Percentiles rank a stretch among this genome's conserved stretches.
Evolutionary conservation across 2,113 vertebrate species (phyloP).

Genomic region (Proterorhinus semilunaris): DNA sequence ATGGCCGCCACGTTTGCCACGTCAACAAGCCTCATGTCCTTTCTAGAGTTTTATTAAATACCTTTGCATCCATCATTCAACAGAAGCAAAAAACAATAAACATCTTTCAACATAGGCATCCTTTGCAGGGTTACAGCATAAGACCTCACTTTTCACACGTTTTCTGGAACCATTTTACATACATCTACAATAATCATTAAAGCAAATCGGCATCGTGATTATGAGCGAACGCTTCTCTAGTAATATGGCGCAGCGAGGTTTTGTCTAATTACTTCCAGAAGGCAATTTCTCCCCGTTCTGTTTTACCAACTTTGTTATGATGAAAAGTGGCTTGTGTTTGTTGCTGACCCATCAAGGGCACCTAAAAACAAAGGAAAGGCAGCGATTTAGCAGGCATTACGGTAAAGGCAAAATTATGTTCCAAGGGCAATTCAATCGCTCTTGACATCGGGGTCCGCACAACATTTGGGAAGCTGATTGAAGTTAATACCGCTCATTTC

Average conservation of each 20-base stretch:
- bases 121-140: no score
- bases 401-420: slow-evolving; percentile 28
- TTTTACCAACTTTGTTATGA: slow-evolving; percentile 51
- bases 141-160: no score
- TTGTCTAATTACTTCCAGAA: slow-evolving; percentile 67
- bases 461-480: slow-evolving; percentile 17
- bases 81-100: no score
- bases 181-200: no score
- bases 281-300: slow-evolving; percentile 43
- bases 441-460: slow-evolving; percentile 37
- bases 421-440: slow-evolving; percentile 53
- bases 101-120: no score
- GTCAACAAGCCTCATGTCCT: no score
- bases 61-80: no score
- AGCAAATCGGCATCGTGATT: slow-evolving; percentile 44
- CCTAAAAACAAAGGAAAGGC: slow-evolving; percentile 43
- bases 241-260: slow-evolving; percentile 54
- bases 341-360: slow-evolving; percentile 54
- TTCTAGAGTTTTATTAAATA: no score
- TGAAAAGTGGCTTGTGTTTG: slow-evolving; percentile 45
- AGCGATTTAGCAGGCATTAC: slow-evolving; percentile 27
- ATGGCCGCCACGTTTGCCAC: no score
- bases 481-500: slow-evolving; percentile 16
- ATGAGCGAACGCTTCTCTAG: slow-evolving; percentile 56
- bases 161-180: no score